These are phyloP conservation scores for Phoxinus dragarum DNA, from an alignment of 2,797 vertebrate species.

Conservation along the genomic window DNA sequence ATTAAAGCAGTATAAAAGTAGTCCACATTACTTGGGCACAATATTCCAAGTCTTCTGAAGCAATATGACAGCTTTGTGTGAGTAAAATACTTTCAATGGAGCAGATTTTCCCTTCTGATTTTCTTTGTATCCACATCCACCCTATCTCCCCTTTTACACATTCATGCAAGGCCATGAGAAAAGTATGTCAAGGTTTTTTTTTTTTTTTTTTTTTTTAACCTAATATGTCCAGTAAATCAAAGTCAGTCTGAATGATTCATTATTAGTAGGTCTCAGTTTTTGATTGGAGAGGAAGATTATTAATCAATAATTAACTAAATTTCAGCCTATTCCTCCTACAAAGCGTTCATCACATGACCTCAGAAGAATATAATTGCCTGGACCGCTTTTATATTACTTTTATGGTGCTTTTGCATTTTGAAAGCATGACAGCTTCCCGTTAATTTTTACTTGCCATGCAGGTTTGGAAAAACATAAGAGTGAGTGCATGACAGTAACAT, in stretches of 20 bases:
- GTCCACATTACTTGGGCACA: neutral
- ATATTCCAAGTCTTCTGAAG: neutral
- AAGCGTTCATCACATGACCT: neutral
- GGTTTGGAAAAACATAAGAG: neutral
- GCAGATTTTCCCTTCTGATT: neutral
- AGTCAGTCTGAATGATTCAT: neutral
- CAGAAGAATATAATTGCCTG: neutral
- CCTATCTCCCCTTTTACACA: neutral
- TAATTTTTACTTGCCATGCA: neutral
- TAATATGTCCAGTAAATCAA: neutral
- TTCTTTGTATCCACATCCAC: neutral
- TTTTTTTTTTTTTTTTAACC: neutral
- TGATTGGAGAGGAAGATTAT: neutral
- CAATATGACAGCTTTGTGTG: neutral
- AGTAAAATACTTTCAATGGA: neutral
- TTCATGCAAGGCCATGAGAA: neutral
- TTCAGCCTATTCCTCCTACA: neutral
- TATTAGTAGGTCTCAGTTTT: neutral
- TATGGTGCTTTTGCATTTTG: neutral
- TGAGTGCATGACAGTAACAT: neutral
- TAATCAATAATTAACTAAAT: neutral
- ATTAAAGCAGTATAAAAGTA: slow-evolving; percentile 7
- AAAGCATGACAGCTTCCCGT: neutral
- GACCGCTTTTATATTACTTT: neutral
- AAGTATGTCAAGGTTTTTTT: neutral